Base-by-base conservation (phyloP, 2,113 vertebrate species). In the Climacteris rufus region DNA sequence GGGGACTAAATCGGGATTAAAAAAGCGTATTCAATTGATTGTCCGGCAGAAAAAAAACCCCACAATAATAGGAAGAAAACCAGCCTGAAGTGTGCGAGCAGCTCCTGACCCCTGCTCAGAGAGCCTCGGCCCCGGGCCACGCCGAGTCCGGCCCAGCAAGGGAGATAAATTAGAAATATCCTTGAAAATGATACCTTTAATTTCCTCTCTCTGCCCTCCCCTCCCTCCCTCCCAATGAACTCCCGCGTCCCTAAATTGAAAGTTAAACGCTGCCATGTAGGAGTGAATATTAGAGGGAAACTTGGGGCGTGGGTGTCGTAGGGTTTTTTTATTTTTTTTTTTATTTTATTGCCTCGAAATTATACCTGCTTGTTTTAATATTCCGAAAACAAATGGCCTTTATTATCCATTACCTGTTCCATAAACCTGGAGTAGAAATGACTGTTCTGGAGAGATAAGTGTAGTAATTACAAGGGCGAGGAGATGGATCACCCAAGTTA, bases 361-460 rank as follows among this genome's bases (percentile, higher is more conserved):
- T 42, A 84, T 89, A 94, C 92, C 95, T 94, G 91, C 92, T 82
- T 65, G 77, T 54, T 89, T 82, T 90, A 96, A 91, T 95, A 81
- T 27, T 78, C 92, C 77, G 60, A 56, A 86, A 96, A 94, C 83
- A 95, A 94, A 95, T 87, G 94, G 89, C 70, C 22, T 88, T 94
- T 87, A 89, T 95, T 96, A 78, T 72, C 90, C 93, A 89, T 96
- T 96, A 91, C 94, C 94, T 94, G 94, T 92, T 70, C 83, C 59
- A 79, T 83, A 88, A 97, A 96, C 93, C 93, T 88, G 83, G 83
- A 50, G 56, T 59, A 70, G 94, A 78, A 91, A 94, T 92, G 94
- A 96, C 91, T 97, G 97, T 35, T 83, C 85, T 81, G 33, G 39
- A 63, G 96, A 96, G 97, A 97, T 97, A 97, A 97, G 95, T 96